Evolutionary conservation across 2,888 invertebrate species (phyloP).

Genomic region (Lutraria lutraria): DNA sequence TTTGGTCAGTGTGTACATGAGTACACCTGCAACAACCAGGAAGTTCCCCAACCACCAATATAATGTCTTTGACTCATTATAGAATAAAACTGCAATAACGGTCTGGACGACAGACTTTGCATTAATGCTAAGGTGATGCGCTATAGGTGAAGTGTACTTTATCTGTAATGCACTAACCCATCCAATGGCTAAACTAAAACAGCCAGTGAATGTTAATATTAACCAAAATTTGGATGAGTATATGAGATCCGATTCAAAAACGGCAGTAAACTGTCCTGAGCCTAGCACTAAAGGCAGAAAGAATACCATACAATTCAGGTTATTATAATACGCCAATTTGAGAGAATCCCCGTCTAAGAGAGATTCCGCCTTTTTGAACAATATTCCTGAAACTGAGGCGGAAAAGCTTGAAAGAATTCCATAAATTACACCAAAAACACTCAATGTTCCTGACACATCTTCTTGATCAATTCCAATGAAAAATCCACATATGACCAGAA

Average conservation of each 20-base stretch:
- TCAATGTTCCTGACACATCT: slow-evolving; percentile 82
- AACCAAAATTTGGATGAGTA: slow-evolving; percentile 78
- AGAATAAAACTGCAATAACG: slow-evolving; percentile 84
- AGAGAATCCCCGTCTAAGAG: slow-evolving; percentile 80
- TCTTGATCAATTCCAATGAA: slow-evolving; percentile 86
- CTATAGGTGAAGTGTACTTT: slow-evolving; percentile 85
- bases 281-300: slow-evolving; percentile 82
- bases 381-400: slow-evolving; percentile 85
- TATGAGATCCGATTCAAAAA: slow-evolving; percentile 71
- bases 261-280: slow-evolving; percentile 81
- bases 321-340: slow-evolving; percentile 84
- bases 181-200: slow-evolving; percentile 83
- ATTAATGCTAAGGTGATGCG: slow-evolving; percentile 86
- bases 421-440: slow-evolving; percentile 83
- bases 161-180: slow-evolving; percentile 86
- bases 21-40: slow-evolving; percentile 84
- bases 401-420: slow-evolving; percentile 85
- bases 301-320: slow-evolving; percentile 82
- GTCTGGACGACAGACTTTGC: slow-evolving; percentile 86
- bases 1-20: slow-evolving; percentile 81
- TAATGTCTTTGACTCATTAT: slow-evolving; percentile 81
- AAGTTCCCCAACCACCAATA: slow-evolving; percentile 86
- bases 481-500: slow-evolving; percentile 84
- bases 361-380: slow-evolving; percentile 83
- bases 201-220: slow-evolving; percentile 80